Base-by-base conservation (phyloP, 2,113 vertebrate genomes). In the Speoplatyrhinus poulsoni region DNA sequence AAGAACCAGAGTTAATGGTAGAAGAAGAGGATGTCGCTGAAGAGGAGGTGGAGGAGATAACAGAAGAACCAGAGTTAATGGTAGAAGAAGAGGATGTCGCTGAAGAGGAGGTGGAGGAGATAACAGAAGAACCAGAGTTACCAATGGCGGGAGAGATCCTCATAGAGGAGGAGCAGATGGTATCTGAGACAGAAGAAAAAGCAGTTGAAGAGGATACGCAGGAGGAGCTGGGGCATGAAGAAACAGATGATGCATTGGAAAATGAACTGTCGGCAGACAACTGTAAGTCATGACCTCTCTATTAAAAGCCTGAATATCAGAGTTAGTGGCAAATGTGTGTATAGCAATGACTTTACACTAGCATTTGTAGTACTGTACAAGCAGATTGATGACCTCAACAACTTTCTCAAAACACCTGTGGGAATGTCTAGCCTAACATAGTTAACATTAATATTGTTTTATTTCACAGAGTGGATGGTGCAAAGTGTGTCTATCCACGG, bases 381-480 rank as follows among this genome's bases (percentile, higher is more conserved):
- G 7, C 5, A 41, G 36, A 41, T 41, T 41, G 36, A 5, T 41
- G 36, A 41, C 36, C 36, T 6, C 36, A 41, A 5, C 3, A 41
- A 5, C 1, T 41, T 6, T 41, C 1, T 41, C 36, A 41, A 41
- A 41, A 41, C 36, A 41, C 36, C 6, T 41, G 36, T 41, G 36
- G 4, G 36, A 8, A 41, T 41, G 36, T 41, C 36, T 41, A 41
- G 6, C 12, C 32, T 13, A 48, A 62, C 49, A 11, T 61, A n/a
- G 36, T 54, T 1, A 61, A 16, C 26, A 26, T 26, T 26, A 61
- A 46, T n/a, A n/a, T 1, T 55, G 0, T 62, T 46, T 0, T 81
- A 1, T 85, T 81, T 78, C 65, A 49, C 80, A 88, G 84, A 81
- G 76, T 55, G 12, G 55, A 33, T 56, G 55, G 46, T 53, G n/a